Base-by-base conservation (phyloP, 2,113 vertebrate genomes). In the Ancistrus triradiatus region DNA sequence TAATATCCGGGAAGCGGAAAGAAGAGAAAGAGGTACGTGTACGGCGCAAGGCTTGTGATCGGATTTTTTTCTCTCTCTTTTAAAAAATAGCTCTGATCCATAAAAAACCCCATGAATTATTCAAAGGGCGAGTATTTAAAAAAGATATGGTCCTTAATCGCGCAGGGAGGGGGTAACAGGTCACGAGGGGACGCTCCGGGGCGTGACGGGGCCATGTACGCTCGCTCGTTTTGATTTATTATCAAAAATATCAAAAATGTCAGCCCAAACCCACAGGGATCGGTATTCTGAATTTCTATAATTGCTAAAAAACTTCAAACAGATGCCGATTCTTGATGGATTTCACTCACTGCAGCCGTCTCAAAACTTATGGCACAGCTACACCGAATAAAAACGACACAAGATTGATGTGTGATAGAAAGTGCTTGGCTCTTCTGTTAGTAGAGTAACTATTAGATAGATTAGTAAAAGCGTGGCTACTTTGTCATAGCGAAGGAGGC, bases 1-100 rank as follows among this genome's bases (percentile, higher is more conserved):
- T 79, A 81, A 77, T 74, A 79, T 75, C 73, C 67, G 74, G 56
- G 62, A 79, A 76, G 27, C 56, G 57, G 52, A 56, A 53, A 77
- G 65, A 53, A 75, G 65, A 61, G 65, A 52, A 62, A 69, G 58
- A 70, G 52, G 56, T 57, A 52, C 46, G 56, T n/a, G n/a, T n/a
- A n/a, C n/a, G n/a, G n/a, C n/a, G n/a, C n/a, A 38, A 11, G 25
- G 28, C 38, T 70, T 55, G 52, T 50, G 64, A 59, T 60, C 38
- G 31, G 31, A 13, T 43, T 9, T 9, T 33, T 14, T 43, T 35
- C 25, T 21, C 15, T 7, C 51, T 22, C 14, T 70, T 27, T 15
- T n/a, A 11, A 66, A 65, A 78, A 73, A 78, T 52, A 80, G 73
- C 71, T 80, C 74, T 68, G 71, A 68, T 70, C 75, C 66, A 21